A percentile compares a stretch with the other conserved stretches of the same genome.
Conservation (phyloP, 2,797 vertebrate genomes). For the Cetoscarus ocellatus region DNA sequence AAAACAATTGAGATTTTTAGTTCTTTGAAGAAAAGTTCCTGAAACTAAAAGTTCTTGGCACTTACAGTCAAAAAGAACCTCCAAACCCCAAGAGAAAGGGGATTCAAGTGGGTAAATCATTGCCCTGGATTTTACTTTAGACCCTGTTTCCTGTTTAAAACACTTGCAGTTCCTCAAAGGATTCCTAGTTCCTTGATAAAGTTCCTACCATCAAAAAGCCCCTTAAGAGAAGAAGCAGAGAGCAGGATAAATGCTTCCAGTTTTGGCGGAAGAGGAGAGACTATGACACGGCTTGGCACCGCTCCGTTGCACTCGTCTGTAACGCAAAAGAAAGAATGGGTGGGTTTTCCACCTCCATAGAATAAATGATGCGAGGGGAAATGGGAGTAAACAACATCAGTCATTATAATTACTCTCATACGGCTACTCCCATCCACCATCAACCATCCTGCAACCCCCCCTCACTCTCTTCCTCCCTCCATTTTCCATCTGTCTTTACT, state of each 20-base stretch:
- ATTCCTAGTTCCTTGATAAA: too few species aligned
- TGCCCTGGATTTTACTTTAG: too few species aligned
- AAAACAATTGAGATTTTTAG: too few species aligned
- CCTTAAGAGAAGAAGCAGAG: conserved; percentile 18
- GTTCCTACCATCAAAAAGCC: too few species aligned
- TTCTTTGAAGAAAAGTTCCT: too few species aligned
- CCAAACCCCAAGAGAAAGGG: too few species aligned
- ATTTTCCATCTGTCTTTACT: conserved; percentile 70
- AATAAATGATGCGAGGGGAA: conserved; percentile 84
- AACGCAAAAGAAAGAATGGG: conserved; percentile 57
- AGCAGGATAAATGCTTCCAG: conserved; percentile 67
- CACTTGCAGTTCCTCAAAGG: too few species aligned
- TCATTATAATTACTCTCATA: conserved; percentile 84
- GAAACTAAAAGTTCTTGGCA: too few species aligned
- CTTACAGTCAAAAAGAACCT: too few species aligned
- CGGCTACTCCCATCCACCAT: conserved; percentile 72
- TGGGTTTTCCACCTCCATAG: conserved; percentile 80
- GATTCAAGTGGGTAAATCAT: too few species aligned
- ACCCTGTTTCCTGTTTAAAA: too few species aligned
- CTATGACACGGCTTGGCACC: conserved; percentile 66
- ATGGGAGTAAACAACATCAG: conserved; percentile 86
- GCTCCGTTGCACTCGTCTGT: conserved; percentile 48
- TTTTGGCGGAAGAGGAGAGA: conserved; percentile 66
- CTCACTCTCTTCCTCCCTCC: conserved; percentile 42
- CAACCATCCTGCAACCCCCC: conserved; percentile 51